Evolutionary conservation across 2,797 vertebrate species (phyloP).

Genomic region (Poeciliopsis infans): DNA sequence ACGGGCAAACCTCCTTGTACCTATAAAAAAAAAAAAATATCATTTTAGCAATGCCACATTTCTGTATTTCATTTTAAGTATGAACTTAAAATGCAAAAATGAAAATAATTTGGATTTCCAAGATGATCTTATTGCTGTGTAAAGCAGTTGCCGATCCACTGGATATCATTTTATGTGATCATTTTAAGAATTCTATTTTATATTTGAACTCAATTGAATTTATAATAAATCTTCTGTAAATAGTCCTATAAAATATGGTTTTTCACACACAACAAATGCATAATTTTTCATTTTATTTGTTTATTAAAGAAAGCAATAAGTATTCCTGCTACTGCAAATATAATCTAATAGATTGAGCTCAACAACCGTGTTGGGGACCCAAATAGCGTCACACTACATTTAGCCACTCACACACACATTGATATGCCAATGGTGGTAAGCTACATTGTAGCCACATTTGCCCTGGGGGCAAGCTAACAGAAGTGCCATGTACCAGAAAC

Average conservation of each 20-base stretch:
- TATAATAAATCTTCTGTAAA: not conserved
- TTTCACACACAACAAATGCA: not conserved
- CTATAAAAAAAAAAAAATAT: conserved; percentile 29
- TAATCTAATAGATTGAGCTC: not conserved
- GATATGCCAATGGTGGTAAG: no score
- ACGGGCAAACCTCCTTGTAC: conserved; percentile 95
- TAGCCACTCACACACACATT: no score
- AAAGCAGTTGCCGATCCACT: not conserved
- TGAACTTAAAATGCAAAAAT: not conserved
- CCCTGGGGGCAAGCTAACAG: no score
- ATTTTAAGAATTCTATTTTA: not conserved
- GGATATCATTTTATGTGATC: not conserved
- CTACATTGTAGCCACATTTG: no score
- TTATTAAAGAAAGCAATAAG: not conserved
- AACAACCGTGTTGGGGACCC: not conserved
- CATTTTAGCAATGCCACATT: not conserved
- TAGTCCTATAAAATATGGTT: not conserved
- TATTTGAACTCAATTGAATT: not conserved
- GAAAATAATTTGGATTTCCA: not conserved
- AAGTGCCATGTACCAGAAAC: no score
- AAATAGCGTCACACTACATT: no score
- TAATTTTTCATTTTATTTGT: not conserved
- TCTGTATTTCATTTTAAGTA: not conserved
- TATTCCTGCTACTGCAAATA: no score
- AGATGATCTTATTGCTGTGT: not conserved